Evolutionary conservation across 2,797 vertebrate species (phyloP), one percentile per base, ranked within the genome.

Genomic region (Benthosema pterotum): DNA sequence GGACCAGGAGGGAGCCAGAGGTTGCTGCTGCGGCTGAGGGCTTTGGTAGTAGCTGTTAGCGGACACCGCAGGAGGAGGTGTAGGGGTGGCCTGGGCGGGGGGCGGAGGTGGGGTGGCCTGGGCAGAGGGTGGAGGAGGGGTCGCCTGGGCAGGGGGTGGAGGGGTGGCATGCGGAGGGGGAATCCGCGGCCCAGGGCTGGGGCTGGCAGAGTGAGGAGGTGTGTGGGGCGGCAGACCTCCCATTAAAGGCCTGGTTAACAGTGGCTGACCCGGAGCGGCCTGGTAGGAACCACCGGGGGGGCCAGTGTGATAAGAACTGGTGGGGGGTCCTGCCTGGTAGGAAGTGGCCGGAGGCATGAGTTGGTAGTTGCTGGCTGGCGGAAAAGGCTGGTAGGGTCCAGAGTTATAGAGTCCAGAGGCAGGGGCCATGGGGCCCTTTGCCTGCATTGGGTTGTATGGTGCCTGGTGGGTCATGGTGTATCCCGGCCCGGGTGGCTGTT

Each of bases 1-100:
- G 52, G 93, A 94, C 95, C 96, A 96, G 77, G 87, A 84, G 45
- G 90, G 84, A 68, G 90, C 85, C 73, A 90, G 63, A 1, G 81
- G 64, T 32, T 62, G 85, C 69, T 80, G 86, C 0, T 62, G 85
- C 69, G 79, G 86, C 0, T 28, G 87, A 42, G 83, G 87, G 85
- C 80, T 92, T 64, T 91, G 75, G 81, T 91, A 91, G 88, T 93
- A 94, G 75, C 79, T 79, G 62, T 88, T 87, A 67, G 89, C 83
- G 65, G 93, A 87, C 22, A 90, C 85, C 56, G 88, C 75, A 58
- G 91, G 87, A 19, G 87, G 45, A 64, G 93, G 89, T 57, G 90
- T 84, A 58, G 90, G 84, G 43, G 93, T 93, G 74, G 88, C 93
- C 63, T 93, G 95, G 72, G 72, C 77, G 67, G 86, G 4, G 60